Evolutionary conservation across 2,888 invertebrate species (phyloP), one percentile per base, ranked within the genome.

Genomic region (Podotricha telesiphe): DNA sequence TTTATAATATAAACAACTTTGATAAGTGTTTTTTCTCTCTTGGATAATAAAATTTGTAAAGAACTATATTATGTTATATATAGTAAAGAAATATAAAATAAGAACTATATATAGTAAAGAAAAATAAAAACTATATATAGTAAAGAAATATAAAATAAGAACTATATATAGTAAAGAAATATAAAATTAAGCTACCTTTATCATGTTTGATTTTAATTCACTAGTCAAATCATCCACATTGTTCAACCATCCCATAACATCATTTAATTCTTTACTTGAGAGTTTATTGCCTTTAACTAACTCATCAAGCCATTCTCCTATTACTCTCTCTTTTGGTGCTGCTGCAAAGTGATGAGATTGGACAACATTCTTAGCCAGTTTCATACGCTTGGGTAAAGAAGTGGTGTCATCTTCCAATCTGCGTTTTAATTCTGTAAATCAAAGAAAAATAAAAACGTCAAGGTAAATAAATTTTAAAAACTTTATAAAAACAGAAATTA

Each of bases 361-460:
- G 3, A 94, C 88, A 1, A 92, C 86, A 81, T 94, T 94, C 75
- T 91, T 93, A 0, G 94, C 94, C 0, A 94, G 82, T 73, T 94
- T 93, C 1, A 94, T 81, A 8, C 94, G 86, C 76, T 94, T 94
- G 0, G 92, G 77, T 7, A 94, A 69, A 0, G 94, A 89, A 66
- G 87, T 89, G 4, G 82, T 77, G 0, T 84, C 82, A 71, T 92
- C 86, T 0, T 90, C 86, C 6, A 94, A 77, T 0, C 89, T 85
- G 0, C 91, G 87, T 75, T 94, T 93, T 51, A 94, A 76, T 78
- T 93, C 94, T 94, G 80, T 45, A 87, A 88, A 53, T 37, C 11
- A 22, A 45, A 34, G 28, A 13, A 28, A 42, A 20, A 37, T 22
- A 56, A 64, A 22, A 50, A 13, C n/a, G n/a, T n/a, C n/a, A n/a